Percentiles rank a stretch among this genome's conserved stretches.
These are phyloP conservation scores for Streptopelia turtur DNA, from an alignment of 2,797 vertebrate genomes.

Conservation along the genomic window DNA sequence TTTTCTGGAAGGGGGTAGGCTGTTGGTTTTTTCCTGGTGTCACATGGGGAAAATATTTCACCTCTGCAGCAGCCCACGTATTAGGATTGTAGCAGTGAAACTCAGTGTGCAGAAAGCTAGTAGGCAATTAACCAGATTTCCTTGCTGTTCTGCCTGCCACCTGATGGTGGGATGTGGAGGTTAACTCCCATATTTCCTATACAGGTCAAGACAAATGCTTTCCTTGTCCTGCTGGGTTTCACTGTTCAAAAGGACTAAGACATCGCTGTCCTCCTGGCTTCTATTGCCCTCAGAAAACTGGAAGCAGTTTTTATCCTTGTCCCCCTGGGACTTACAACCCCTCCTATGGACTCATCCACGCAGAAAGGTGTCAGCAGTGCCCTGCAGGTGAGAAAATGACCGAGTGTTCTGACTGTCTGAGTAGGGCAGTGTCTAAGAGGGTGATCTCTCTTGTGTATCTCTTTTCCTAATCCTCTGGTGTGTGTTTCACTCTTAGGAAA, in stretches of 20 bases:
- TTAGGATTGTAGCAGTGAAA: neutral
- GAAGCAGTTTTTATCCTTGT: slow-evolving; percentile 80
- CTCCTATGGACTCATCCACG: slow-evolving; percentile 77
- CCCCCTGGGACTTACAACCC: slow-evolving; percentile 86
- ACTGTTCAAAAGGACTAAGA: slow-evolving; percentile 81
- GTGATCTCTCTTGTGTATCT: neutral
- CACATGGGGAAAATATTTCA: rapidly evolving
- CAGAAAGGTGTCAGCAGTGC: slow-evolving; percentile 85
- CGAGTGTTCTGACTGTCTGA: rapidly evolving
- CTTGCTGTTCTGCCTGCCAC: neutral
- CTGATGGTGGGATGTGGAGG: neutral
- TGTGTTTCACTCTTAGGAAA: neutral
- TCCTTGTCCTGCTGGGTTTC: slow-evolving; percentile 85
- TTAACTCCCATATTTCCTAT: neutral
- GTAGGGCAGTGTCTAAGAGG: rapidly evolving
- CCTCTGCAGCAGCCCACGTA: neutral
- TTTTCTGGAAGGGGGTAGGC: rapidly evolving
- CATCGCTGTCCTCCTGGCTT: slow-evolving; percentile 82
- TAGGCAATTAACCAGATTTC: neutral
- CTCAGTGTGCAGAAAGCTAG: rapidly evolving
- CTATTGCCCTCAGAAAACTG: slow-evolving; percentile 83
- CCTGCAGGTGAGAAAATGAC: slow-evolving; percentile 83
- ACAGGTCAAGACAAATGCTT: slow-evolving; percentile 80
- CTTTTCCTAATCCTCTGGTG: too few species aligned
- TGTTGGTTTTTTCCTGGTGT: neutral